Conservation (phyloP, 2,797 vertebrate species). For the Brotula barbata region DNA sequence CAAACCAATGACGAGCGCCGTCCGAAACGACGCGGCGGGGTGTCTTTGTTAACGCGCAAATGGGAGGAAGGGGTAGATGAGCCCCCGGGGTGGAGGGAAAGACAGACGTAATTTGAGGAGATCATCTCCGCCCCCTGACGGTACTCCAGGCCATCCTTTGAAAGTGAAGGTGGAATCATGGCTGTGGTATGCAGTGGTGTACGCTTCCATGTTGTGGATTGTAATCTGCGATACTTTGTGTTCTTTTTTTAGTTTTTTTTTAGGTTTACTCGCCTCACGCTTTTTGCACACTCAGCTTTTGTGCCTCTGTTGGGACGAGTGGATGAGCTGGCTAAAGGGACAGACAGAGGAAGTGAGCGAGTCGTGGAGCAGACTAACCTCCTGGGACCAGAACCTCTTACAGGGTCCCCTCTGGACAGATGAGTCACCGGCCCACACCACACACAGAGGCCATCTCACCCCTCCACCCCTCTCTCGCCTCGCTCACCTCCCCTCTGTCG, state of each 20-base stretch:
- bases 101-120: conserved; percentile 62
- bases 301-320: no score
- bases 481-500: conserved; percentile 20
- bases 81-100: conserved; percentile 36
- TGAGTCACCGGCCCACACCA: conserved; percentile 33
- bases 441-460: neutral
- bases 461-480: conserved; percentile 19
- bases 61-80: conserved; percentile 33
- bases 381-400: conserved; percentile 38
- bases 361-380: conserved; percentile 32
- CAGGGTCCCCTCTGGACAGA: conserved; percentile 34
- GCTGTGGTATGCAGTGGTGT: neutral
- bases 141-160: conserved; percentile 36
- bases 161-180: conserved; percentile 21
- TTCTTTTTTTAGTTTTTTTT: neutral
- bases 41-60: conserved; percentile 53
- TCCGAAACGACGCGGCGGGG: conserved; percentile 37
- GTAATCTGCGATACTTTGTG: neutral
- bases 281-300: no score
- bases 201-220: neutral
- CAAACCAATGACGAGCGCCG: conserved; percentile 23
- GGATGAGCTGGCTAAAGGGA: neutral
- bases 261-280: neutral
- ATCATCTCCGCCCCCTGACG: conserved; percentile 50
- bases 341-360: conserved; percentile 13